Evolutionary conservation across 1,140 invertebrate species (phyloP).

Genomic region (Apis dorsata): DNA sequence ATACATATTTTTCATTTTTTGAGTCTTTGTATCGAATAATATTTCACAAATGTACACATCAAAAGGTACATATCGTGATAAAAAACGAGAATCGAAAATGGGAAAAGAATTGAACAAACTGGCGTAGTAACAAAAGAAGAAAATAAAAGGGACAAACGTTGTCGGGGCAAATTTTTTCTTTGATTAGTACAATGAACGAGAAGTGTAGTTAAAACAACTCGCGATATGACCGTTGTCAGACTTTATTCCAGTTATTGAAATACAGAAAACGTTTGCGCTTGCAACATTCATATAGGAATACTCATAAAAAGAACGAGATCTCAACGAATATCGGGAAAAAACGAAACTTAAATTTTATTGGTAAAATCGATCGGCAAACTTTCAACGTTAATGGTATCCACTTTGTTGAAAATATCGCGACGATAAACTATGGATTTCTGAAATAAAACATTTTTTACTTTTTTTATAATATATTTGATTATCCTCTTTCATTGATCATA

Average conservation of each 20-base stretch:
- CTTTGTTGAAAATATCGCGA: neutral
- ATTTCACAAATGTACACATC: slow-evolving; percentile 17
- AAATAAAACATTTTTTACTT: neutral
- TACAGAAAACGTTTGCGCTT: slow-evolving; percentile 34
- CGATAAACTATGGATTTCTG: neutral
- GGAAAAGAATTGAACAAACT: slow-evolving; percentile 16
- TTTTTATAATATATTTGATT: neutral
- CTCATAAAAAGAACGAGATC: slow-evolving; percentile 6
- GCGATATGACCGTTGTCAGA: slow-evolving; percentile 59
- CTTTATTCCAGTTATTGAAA: slow-evolving; percentile 63
- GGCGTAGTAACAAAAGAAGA: neutral
- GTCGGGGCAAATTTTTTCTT: slow-evolving; percentile 15
- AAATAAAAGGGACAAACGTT: slow-evolving; percentile 16
- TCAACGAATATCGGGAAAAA: neutral
- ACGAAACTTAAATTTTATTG: slow-evolving; percentile 17
- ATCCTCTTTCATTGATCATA: neutral
- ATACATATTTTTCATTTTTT: neutral
- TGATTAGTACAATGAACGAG: slow-evolving; percentile 26
- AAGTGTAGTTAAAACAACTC: slow-evolving; percentile 70
- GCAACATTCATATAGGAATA: neutral
- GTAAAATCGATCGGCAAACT: neutral
- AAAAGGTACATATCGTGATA: neutral
- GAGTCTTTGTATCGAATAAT: neutral
- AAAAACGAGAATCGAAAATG: slow-evolving; percentile 7
- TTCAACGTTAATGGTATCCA: slow-evolving; percentile 12